Evolutionary conservation across 2,113 vertebrate species (phyloP), one percentile per base, ranked within the genome.

Genomic region (Peucedramus taeniatus): DNA sequence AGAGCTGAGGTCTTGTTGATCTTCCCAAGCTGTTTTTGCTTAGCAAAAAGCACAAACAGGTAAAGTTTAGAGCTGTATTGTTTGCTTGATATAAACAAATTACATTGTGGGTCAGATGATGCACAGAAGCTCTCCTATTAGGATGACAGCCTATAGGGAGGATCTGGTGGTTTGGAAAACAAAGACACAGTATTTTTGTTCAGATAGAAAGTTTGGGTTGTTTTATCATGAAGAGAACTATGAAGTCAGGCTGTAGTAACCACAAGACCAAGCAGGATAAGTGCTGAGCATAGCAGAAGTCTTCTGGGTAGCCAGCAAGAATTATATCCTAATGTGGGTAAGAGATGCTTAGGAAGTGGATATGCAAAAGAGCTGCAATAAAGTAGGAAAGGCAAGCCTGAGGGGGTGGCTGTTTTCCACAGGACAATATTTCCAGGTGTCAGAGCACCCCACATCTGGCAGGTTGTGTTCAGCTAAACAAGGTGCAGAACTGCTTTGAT

Each of bases 341-440:
- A 80, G 72, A 74, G 75, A 77, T 89, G 59, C 79, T 90, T 88
- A 86, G 71, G 47, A 86, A 74, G 33, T 83, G 64, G 83, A 63
- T 88, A 93, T 76, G 74, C 74, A 92, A 90, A 96, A 63, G 21
- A 92, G 47, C 19, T 77, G 72, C 71, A 95, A 77, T 81, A 92
- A 95, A 93, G 27, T 22, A 89, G 6, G 26, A 80, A 65, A 86
- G 40, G 23, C 21, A 93, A 72, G 21, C 49, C 59, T 80, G 70
- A 65, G 33, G 40, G 17, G 30, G 37, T 69, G 53, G 15, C 59
- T 86, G 16, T 50, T 83, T 90, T 90, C 30, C 63, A 74, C 37
- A 69, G 63, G 70, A 80, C 75, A 45, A 5, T 88, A 90, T 93
- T 88, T 92, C 59, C 65, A 86, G 50, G 23, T 92, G 71, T 74